Evolutionary conservation across 2,797 vertebrate genomes (phyloP), one percentile per base, ranked within the genome.

Genomic region (Petrocephalus schoutedeni): DNA sequence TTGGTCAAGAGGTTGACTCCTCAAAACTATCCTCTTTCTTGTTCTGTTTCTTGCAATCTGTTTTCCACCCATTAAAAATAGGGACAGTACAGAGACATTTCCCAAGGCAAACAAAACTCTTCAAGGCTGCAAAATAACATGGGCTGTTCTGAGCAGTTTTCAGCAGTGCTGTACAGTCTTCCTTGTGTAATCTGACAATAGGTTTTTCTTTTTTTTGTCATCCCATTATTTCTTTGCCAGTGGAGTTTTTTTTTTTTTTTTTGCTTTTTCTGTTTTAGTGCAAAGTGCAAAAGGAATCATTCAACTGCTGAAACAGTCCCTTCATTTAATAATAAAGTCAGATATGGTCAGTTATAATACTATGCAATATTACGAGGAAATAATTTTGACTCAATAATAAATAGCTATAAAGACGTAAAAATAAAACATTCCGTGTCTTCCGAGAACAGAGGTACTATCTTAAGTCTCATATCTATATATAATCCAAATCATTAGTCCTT

Each of bases 211-310:
- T 45, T 14, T 71, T 67, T 67, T 71, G 64, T 71, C 64, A 45
- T 45, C 32, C 71, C 71, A 77, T 77, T 77, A 41, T 77, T 77
- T 77, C 71, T 45, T 77, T 77, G 71, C 71, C 36, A 77, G 36
- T 77, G 71, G 71, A 77, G 32, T 16, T 77, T 77, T 45, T 21
- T 61, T 45, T 77, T 19, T 8, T 56, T 56, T 56, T 28, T 8
- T 56, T 56, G 6, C 54, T 56, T 56, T 56, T 56, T 9, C 8
- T 56, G 12, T 8, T 56, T 56, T 56, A 7, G 54, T 6, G 14
- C 16, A 19, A 12, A 19, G 10, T 57, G 36, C 16, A 45, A 36
- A 0, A 77, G 36, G 36, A 77, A 77, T 77, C 71, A 45, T 77
- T 77, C 16, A 45, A 19, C 32, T 77, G 71, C 32, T n/a, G 32